These are phyloP conservation scores for Caenorhabditis brenneri DNA, from an alignment of 1,140 invertebrate genomes.

Conservation along the genomic window DNA sequence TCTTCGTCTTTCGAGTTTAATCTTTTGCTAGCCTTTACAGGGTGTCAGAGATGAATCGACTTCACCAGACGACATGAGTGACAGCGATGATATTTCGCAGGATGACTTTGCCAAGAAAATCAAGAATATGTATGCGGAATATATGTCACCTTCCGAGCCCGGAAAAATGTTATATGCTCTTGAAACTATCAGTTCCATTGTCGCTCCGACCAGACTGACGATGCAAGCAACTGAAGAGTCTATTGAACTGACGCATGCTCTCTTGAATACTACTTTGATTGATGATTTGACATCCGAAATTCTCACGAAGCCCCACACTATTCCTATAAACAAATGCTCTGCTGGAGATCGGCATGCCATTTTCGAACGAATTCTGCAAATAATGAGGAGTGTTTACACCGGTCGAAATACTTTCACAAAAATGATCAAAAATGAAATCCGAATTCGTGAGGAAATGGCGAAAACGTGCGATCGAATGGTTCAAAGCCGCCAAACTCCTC, in stretches of 20 bases:
- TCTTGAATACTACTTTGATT: background rate
- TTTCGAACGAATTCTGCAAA: conserved; percentile 27
- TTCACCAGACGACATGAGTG: too few relatives aligned
- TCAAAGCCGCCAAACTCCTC: conserved; percentile 1
- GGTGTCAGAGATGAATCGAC: too few relatives aligned
- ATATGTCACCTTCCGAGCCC: background rate
- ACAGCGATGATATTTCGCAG: background rate
- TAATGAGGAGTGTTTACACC: background rate
- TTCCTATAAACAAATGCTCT: conserved; percentile 2
- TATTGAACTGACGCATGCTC: background rate
- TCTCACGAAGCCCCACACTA: background rate
- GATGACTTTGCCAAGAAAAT: background rate
- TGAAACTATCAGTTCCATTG: conserved; percentile 2
- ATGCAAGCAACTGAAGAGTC: background rate
- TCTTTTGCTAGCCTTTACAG: background rate
- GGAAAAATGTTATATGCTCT: conserved; percentile 8
- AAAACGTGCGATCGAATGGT: background rate
- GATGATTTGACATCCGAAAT: background rate
- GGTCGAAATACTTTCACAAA: background rate
- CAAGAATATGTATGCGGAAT: background rate
- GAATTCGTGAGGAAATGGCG: conserved; percentile 2
- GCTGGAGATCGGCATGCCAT: conserved; percentile 1
- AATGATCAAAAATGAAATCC: background rate
- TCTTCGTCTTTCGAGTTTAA: background rate
- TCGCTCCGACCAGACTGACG: background rate